These are phyloP conservation scores for Mythimna vitellina DNA, from an alignment of 2,888 invertebrate species.

Conservation along the genomic window DNA sequence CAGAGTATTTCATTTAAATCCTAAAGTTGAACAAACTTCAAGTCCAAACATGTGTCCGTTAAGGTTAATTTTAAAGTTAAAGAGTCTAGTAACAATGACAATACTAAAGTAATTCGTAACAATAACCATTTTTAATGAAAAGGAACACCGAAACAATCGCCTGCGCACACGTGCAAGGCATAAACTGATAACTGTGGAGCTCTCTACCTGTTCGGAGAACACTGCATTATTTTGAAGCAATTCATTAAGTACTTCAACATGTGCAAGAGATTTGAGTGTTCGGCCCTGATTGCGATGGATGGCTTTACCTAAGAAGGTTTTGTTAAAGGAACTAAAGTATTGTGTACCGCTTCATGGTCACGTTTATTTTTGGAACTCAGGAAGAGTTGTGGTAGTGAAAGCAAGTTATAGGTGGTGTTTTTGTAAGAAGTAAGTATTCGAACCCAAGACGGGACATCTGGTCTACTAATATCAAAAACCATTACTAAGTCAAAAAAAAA, in stretches of 20 bases:
- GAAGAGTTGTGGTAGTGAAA: background rate
- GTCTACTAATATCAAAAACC: background rate
- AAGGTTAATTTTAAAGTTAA: constrained; percentile 14
- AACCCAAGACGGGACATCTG: background rate
- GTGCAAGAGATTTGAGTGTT: constrained; percentile 73
- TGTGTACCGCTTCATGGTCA: constrained; percentile 8
- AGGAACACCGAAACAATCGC: constrained; percentile 68
- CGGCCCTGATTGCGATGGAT: constrained; percentile 1
- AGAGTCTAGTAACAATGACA: constrained; percentile 19
- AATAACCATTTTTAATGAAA: constrained; percentile 50
- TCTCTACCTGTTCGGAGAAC: constrained; percentile 80
- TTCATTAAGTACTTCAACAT: constrained; percentile 79
- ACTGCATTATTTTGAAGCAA: constrained; percentile 71
- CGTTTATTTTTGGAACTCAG: background rate
- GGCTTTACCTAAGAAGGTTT: constrained; percentile 7
- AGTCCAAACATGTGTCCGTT: constrained; percentile 47
- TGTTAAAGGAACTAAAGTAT: background rate
- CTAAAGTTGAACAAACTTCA: constrained; percentile 6
- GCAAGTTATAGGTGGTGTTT: background rate
- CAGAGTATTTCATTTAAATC: background rate
- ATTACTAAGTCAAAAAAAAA: constrained; percentile 7
- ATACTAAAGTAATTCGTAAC: constrained; percentile 18
- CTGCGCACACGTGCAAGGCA: constrained; percentile 83
- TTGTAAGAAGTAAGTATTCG: background rate
- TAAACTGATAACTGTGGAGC: constrained; percentile 74